Evolutionary conservation across 2,888 invertebrate genomes (phyloP), one percentile per base, ranked within the genome.

Genomic region (Thumatha senex): DNA sequence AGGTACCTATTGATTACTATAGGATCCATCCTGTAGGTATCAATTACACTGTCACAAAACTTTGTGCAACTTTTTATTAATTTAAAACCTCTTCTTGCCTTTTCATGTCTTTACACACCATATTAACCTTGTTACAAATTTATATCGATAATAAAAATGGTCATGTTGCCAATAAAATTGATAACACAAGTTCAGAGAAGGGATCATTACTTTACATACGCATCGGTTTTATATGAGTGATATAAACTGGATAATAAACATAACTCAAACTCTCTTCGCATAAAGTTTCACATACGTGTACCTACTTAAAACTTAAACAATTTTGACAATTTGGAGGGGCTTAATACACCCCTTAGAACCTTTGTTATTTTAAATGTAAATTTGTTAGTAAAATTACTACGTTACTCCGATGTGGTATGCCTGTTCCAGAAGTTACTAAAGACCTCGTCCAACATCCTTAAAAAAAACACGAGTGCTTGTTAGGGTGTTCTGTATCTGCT

Each of bases 211-310:
- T 56, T 58, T 54, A 54, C 49, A 50, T 48, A 56, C 50, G 42
- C 33, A 53, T 58, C 43, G 48, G 10, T 39, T 63, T 52, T 56
- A 45, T 50, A 48, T 39, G 15, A 57, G 34, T 38, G 47, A 56
- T 52, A 54, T 56, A 55, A 53, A 58, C 40, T 9, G 45, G 40
- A 47, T 40, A n/a, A 53, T 59, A 54, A 61, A 55, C 56, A 54
- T 61, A 66, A 66, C 34, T 63, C 61, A 55, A 63, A 66, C 70
- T 47, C 40, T 50, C 50, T 40, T 34, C 43, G 48, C 50, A 54
- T 61, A 54, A 67, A 50, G 30, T 44, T 63, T 53, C 46, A 61
- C 38, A 55, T 55, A 35, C 48, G 36, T 46, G 53, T 38, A 61
- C 46, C 47, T 53, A 51, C n/a, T n/a, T 24, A 24, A 29, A 38